Evolutionary conservation across 2,888 invertebrate species (phyloP), one percentile per base, ranked within the genome.

Genomic region (Andrena bicolor): DNA sequence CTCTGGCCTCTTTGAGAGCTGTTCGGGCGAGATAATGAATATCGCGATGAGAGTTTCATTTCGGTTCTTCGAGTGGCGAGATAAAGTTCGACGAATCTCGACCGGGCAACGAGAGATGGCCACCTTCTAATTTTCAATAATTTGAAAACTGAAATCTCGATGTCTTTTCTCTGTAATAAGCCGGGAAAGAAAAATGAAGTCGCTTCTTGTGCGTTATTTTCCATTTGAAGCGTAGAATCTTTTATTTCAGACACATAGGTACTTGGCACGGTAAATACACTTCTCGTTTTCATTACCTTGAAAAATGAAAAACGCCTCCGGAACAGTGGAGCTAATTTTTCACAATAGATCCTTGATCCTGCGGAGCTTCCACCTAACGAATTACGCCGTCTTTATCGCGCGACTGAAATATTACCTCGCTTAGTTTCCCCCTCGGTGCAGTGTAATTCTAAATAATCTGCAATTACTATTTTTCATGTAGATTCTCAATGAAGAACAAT

Each of bases 21-120:
- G 60, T 61, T 74, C 51, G 80, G 51, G 78, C 74, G 86, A 78
- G 74, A 85, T 90, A 90, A 90, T 89, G 88, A 90, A 89, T 88
- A 88, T 90, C 78, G 78, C 76, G 84, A 84, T 79, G 84, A 83
- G 80, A 77, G 79, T 61, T 73, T 75, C 58, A 86, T 80, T 78
- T 84, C 76, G 73, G 71, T 77, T 77, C 76, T 82, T 76, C 53
- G 49, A 32, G 68, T 35, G 72, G 79, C 74, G 69, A 76, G n/a
- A 71, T 66, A 10, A 64, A 63, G 74, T 76, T 74, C 76, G 72
- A 79, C 79, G 76, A 79, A 86, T 86, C 76, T 72, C 77, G 75
- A 66, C 20, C 75, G 13, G 13, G 60, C 0, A 41, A 73, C 41
- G 68, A 61, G 49, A 32, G 70, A 49, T 74, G 60, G 20, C 16